Evolutionary conservation across 1,140 invertebrate genomes (phyloP).

Genomic region (Listronotus bonariensis): DNA sequence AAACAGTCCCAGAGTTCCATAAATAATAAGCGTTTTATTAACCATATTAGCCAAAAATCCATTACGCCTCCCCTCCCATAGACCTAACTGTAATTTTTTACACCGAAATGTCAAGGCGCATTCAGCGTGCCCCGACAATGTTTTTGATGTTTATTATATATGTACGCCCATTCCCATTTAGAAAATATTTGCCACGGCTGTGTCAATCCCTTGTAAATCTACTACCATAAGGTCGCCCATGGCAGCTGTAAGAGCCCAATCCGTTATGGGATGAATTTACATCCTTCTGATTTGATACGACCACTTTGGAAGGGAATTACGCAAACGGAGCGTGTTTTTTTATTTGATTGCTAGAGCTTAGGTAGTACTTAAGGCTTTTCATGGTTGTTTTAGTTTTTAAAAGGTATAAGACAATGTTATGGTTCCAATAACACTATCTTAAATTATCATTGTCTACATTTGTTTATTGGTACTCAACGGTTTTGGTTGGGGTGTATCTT

Average conservation of each 20-base stretch:
- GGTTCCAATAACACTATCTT: too few species aligned
- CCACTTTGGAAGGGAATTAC: slow-evolving; percentile 17
- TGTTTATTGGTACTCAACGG: too few species aligned
- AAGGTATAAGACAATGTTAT: too few species aligned
- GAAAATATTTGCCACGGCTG: slow-evolving; percentile 42
- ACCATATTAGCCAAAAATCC: slow-evolving; percentile 29
- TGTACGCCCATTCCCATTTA: slow-evolving; percentile 43
- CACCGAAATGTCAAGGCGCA: slow-evolving; percentile 31
- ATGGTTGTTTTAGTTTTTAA: too few species aligned
- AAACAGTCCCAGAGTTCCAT: too few species aligned
- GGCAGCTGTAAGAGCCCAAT: slow-evolving; percentile 35
- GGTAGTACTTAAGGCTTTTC: too few species aligned
- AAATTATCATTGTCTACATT: too few species aligned
- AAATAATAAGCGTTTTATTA: slow-evolving; percentile 28
- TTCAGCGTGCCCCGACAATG: slow-evolving; percentile 29
- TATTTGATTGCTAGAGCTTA: neutral
- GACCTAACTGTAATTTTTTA: slow-evolving; percentile 28
- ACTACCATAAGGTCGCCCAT: slow-evolving; percentile 24
- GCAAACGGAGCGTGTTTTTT: neutral
- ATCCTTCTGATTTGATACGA: slow-evolving; percentile 29
- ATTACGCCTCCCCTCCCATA: slow-evolving; percentile 24
- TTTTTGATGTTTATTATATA: slow-evolving; percentile 40
- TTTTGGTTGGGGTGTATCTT: too few species aligned
- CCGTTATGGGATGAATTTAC: slow-evolving; percentile 38
- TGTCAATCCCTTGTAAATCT: slow-evolving; percentile 31